Base-by-base conservation (phyloP, 2,113 vertebrate genomes). In the Chitala chitala region DNA sequence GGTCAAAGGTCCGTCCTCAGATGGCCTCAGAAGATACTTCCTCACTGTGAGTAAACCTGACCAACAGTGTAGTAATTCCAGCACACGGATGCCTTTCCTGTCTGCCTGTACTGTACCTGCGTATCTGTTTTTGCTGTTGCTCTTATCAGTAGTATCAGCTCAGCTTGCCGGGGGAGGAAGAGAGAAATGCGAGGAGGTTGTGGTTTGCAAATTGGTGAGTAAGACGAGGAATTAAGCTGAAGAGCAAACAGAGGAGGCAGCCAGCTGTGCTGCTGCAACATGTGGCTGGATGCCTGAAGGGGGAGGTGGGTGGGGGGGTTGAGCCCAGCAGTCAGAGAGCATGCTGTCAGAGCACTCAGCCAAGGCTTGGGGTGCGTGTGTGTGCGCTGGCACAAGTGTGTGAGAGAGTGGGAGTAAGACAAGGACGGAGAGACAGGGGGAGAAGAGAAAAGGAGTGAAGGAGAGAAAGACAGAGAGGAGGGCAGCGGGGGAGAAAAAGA, bases 231-330 rank as follows among this genome's bases (percentile, higher is more conserved):
- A 54, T 78, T 82, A 72, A 73, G 78, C 73, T 70, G 69, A 74
- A 71, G 50, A 46, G 64, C 22, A 24, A 44, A 22, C 3, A 13
- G 12, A 63, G 69, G 69, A 72, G 66, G 44, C 51, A 76, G 81
- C 79, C 75, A 80, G 78, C 78, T 80, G 78, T 76, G 71, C 73
- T 82, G 79, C 78, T 81, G 74, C 78, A 84, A 86, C 83, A 80
- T 79, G 82, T 44, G 77, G 73, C 76, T 69, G 64, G 65, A 63
- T 29, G 74, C 74, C 71, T 12, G 54, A 76, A 55, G 69, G 77
- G 2, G 48, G 48, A 20, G 2, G 48, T 51, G 12, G 12, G 48
- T n/a, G n/a, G n/a, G n/a, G n/a, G n/a, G n/a, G n/a, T n/a, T 78
- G 78, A 77, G 80, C 76, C 84, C 76, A 76, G 71, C 72, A 85